phyloP scores from a whole-genome alignment of 2,888 invertebrate species.

The Stenotaenia linearis region DNA sequence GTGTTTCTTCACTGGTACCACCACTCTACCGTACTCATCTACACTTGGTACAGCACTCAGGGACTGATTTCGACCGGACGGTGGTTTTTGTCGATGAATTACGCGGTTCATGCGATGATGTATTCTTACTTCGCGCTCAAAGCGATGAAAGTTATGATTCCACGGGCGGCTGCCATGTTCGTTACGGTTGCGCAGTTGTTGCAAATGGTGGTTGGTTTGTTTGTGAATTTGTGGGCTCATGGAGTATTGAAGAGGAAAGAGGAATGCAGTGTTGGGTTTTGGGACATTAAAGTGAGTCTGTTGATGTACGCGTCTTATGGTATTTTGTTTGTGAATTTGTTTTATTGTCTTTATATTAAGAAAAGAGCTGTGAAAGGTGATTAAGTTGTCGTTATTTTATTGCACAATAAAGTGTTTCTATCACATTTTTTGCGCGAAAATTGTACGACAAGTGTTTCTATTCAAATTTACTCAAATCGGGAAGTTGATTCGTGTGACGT shows the following conservation, averaged over 20 bases:
- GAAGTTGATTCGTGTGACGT: no score
- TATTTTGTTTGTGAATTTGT: slow-evolving; percentile 86
- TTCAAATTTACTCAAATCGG: no score
- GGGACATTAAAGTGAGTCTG: slow-evolving; percentile 80
- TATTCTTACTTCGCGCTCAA: slow-evolving; percentile 83
- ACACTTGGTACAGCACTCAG: slow-evolving; percentile 52
- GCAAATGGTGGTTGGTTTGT: slow-evolving; percentile 91
- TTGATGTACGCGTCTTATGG: slow-evolving; percentile 93
- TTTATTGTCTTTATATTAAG: slow-evolving; percentile 76
- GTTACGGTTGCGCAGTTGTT: slow-evolving; percentile 84
- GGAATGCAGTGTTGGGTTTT: slow-evolving; percentile 74
- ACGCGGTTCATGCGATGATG: slow-evolving; percentile 85
- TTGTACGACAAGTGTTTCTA: no score
- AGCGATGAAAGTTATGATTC: slow-evolving; percentile 78
- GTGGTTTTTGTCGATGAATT: slow-evolving; percentile 94
- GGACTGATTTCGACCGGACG: slow-evolving; percentile 52
- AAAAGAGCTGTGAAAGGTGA: not conserved
- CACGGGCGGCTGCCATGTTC: slow-evolving; percentile 69
- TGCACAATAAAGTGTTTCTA: no score
- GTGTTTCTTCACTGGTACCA: slow-evolving; percentile 85
- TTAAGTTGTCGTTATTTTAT: not conserved
- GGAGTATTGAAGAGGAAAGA: slow-evolving; percentile 56
- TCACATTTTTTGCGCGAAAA: no score
- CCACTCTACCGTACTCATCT: slow-evolving; percentile 48
- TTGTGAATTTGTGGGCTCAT: slow-evolving; percentile 81